These are phyloP conservation scores for Eospalax fontanierii DNA, from an alignment of 2,797 vertebrate species.

Conservation along the genomic window DNA sequence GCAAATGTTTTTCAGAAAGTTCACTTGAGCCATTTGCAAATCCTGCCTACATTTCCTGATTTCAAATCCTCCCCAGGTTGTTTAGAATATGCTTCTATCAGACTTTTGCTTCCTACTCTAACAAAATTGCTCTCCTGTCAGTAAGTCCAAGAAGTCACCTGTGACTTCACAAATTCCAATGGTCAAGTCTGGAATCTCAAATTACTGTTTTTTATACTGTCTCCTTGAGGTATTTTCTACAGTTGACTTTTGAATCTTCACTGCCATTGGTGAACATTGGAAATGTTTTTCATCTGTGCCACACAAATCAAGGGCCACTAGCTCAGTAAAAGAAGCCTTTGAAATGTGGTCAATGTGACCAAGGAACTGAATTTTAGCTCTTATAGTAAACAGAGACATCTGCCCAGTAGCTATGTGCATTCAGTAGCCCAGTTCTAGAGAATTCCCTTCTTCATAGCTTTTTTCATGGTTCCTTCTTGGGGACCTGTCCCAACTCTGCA, in stretches of 20 bases:
- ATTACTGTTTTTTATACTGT: constrained; percentile 22
- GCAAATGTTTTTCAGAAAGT: neutral
- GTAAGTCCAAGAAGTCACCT: neutral
- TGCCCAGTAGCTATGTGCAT: neutral
- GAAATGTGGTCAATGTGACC: neutral
- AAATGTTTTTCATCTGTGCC: neutral
- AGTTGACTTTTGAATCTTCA: neutral
- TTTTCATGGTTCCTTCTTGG: neutral
- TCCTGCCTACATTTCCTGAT: constrained; percentile 13
- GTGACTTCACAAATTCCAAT: neutral
- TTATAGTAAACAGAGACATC: neutral
- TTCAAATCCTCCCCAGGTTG: neutral
- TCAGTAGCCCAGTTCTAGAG: neutral
- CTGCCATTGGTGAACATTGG: neutral
- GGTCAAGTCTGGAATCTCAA: constrained; percentile 15
- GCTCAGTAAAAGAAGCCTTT: neutral
- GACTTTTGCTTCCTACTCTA: neutral
- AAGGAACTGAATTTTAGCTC: neutral
- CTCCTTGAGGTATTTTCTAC: constrained; percentile 8
- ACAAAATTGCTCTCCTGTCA: neutral
- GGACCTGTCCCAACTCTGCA: neutral
- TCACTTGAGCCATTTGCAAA: neutral
- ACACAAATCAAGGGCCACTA: neutral
- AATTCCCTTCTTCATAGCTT: neutral
- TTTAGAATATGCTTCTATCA: neutral